These are phyloP conservation scores for Cremastobaeus sp. DNA, from an alignment of 2,888 invertebrate species.

Conservation along the genomic window DNA sequence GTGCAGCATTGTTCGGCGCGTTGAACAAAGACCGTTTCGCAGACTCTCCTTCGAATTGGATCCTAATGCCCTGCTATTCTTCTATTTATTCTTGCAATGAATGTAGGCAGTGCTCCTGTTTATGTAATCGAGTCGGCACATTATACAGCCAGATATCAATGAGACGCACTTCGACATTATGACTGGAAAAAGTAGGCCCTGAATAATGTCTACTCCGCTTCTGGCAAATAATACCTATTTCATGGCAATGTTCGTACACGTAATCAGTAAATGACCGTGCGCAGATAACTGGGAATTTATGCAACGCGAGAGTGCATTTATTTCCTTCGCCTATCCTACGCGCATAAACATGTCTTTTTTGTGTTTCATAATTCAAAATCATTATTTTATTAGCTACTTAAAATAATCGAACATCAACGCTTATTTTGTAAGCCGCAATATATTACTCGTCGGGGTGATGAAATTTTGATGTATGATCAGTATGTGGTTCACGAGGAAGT, in stretches of 20 bases:
- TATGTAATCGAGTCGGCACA: constrained; percentile 43
- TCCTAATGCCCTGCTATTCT: constrained; percentile 9
- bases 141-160: constrained; percentile 47
- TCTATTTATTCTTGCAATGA: constrained; percentile 33
- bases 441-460: constrained; percentile 19
- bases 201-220: constrained; percentile 54
- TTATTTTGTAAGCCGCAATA: constrained; percentile 21
- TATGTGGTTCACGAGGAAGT: too few relatives aligned
- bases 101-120: constrained; percentile 33
- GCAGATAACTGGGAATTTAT: constrained; percentile 53
- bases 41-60: constrained; percentile 12
- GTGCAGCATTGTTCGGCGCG: constrained; percentile 24
- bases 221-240: constrained; percentile 56
- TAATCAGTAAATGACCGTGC: constrained; percentile 56
- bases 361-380: constrained; percentile 46
- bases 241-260: constrained; percentile 45
- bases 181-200: constrained; percentile 52
- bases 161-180: constrained; percentile 52
- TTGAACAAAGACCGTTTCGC: constrained; percentile 12
- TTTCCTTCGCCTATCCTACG: constrained; percentile 28
- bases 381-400: constrained; percentile 52
- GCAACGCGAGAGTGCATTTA: constrained; percentile 44
- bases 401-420: constrained; percentile 28
- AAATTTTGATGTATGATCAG: constrained; percentile 14
- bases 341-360: constrained; percentile 49